phyloP scores from a whole-genome alignment of 2,113 vertebrate species.

The Xiphophorus couchianus region DNA sequence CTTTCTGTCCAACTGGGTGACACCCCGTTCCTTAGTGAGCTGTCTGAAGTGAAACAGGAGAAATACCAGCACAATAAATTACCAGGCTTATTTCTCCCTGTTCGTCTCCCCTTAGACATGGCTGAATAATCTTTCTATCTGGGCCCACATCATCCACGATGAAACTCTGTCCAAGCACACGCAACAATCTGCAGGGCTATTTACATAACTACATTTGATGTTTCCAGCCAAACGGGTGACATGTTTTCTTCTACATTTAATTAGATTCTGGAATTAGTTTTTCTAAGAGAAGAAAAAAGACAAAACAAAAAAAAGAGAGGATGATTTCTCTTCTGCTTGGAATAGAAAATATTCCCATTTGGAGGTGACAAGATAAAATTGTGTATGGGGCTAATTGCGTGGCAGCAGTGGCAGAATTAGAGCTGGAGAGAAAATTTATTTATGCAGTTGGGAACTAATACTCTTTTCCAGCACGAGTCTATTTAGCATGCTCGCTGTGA shows the following conservation, averaged over 20 bases:
- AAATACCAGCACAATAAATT: slow-evolving; percentile 72
- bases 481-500: slow-evolving; percentile 68
- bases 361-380: slow-evolving; percentile 70
- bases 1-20: slow-evolving; percentile 52
- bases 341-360: slow-evolving; percentile 60
- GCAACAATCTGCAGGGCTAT: slow-evolving; percentile 39
- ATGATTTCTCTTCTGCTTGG: slow-evolving; percentile 32
- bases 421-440: slow-evolving; percentile 56
- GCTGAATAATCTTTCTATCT: slow-evolving; percentile 67
- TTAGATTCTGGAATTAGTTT: slow-evolving; percentile 72
- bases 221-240: slow-evolving; percentile 57
- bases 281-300: slow-evolving; percentile 4
- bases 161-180: slow-evolving; percentile 70
- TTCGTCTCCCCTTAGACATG: slow-evolving; percentile 57
- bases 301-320: background rate
- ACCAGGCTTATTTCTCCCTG: slow-evolving; percentile 59
- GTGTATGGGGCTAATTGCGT: slow-evolving; percentile 67
- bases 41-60: slow-evolving; percentile 69
- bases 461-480: slow-evolving; percentile 65
- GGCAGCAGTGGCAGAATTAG: slow-evolving; percentile 50
- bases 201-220: slow-evolving; percentile 67
- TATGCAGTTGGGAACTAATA: slow-evolving; percentile 61
- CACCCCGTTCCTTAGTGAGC: slow-evolving; percentile 69
- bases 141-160: slow-evolving; percentile 53
- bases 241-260: slow-evolving; percentile 69